A percentile compares a stretch with the other conserved stretches of the same genome.
Conservation (phyloP, 1,140 invertebrate species). For the Macrocentrus cingulum region DNA sequence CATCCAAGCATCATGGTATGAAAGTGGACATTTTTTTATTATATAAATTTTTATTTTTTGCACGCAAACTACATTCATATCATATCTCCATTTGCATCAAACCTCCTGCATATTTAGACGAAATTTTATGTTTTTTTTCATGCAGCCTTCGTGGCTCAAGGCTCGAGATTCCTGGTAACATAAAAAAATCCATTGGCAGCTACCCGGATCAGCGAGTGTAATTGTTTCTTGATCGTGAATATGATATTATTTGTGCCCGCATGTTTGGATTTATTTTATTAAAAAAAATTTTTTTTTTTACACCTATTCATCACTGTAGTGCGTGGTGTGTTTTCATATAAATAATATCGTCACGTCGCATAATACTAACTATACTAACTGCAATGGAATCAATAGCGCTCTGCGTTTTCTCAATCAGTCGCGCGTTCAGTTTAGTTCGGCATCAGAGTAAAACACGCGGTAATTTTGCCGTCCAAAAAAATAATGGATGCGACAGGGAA, state of each 20-base stretch:
- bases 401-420: too few species aligned
- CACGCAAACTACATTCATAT: not conserved
- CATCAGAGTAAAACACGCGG: too few species aligned
- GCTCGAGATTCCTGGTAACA: slow-evolving; percentile 26
- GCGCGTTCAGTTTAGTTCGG: too few species aligned
- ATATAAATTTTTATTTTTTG: too few species aligned
- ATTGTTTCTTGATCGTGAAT: too few species aligned
- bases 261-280: not conserved
- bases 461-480: too few species aligned
- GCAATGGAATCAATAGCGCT: slow-evolving; percentile 40
- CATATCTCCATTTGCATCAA: not conserved
- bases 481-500: too few species aligned
- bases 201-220: slow-evolving; percentile 21
- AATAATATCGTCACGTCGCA: too few species aligned
- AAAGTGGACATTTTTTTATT: not conserved
- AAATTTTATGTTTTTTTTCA: slow-evolving; percentile 23
- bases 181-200: slow-evolving; percentile 12
- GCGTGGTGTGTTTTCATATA: too few species aligned
- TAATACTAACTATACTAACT: too few species aligned
- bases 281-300: not conserved
- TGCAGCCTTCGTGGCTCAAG: slow-evolving; percentile 21
- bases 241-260: too few species aligned
- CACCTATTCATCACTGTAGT: too few species aligned
- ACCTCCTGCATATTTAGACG: not conserved
- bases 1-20: slow-evolving; percentile 64